A percentile compares a stretch with the other conserved stretches of the same genome.
Evolutionary conservation across 2,797 vertebrate genomes (phyloP).

Genomic region (Brachyalestes nurse): DNA sequence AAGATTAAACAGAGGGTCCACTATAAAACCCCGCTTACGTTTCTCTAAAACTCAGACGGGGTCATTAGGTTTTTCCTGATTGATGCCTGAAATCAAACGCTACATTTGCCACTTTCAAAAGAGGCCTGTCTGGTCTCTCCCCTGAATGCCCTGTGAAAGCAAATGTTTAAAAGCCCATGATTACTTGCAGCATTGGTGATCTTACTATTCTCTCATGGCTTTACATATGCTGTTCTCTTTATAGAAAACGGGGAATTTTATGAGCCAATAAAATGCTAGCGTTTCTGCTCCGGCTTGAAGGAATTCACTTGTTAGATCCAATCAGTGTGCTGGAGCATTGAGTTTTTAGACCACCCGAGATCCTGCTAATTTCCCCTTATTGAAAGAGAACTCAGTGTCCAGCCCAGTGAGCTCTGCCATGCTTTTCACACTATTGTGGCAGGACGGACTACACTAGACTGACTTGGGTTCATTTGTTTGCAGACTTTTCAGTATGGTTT

Average conservation of each 20-base stretch:
- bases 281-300: conserved; percentile 49
- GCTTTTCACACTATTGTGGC: conserved; percentile 34
- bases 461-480: conserved; percentile 38
- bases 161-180: conserved; percentile 33
- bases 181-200: conserved; percentile 48
- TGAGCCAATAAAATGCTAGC: conserved; percentile 56
- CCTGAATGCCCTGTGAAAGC: conserved; percentile 23
- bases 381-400: conserved; percentile 39
- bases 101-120: conserved; percentile 35
- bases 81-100: conserved; percentile 16
- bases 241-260: conserved; percentile 52
- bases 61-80: not conserved
- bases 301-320: conserved; percentile 57
- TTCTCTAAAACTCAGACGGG: not conserved
- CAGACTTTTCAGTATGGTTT: conserved; percentile 37
- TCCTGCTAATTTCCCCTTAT: conserved; percentile 42
- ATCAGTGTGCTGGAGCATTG: conserved; percentile 47
- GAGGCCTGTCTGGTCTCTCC: conserved; percentile 3
- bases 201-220: conserved; percentile 45
- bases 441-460: not conserved
- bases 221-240: conserved; percentile 53
- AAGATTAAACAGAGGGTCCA: not conserved
- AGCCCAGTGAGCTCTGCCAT: conserved; percentile 37
- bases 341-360: conserved; percentile 56
- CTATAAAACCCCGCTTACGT: not conserved